These are phyloP conservation scores for Aptenodytes forsteri DNA, from an alignment of 2,113 vertebrate species.

Conservation along the genomic window DNA sequence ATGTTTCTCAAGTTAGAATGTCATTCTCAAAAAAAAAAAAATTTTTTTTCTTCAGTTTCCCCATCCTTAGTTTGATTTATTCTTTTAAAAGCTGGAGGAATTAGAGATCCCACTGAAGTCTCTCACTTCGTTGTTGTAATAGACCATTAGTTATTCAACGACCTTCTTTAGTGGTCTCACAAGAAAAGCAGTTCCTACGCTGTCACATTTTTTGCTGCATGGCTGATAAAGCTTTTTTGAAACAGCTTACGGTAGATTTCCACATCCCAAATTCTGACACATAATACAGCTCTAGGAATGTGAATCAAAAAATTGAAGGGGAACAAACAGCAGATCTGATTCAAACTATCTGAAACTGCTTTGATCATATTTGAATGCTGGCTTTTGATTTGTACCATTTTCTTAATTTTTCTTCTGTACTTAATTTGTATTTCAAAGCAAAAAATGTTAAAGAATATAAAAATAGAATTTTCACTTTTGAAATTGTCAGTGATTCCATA, in stretches of 20 bases:
- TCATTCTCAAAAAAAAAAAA: background rate
- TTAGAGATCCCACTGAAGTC: slow-evolving; percentile 31
- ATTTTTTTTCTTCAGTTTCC: background rate
- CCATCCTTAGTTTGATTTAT: slow-evolving; percentile 47
- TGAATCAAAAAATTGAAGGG: background rate
- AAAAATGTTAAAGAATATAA: background rate
- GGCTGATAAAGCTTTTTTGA: slow-evolving; percentile 32
- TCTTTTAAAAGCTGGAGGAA: slow-evolving; percentile 48
- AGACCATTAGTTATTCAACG: slow-evolving; percentile 61
- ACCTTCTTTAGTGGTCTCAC: slow-evolving; percentile 55
- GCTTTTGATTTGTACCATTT: background rate
- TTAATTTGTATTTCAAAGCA: background rate
- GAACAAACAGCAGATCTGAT: background rate
- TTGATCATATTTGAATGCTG: background rate
- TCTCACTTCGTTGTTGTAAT: slow-evolving; percentile 27
- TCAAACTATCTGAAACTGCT: background rate
- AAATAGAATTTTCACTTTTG: background rate
- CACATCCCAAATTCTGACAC: background rate
- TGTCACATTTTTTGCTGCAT: slow-evolving; percentile 12
- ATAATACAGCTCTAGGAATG: background rate
- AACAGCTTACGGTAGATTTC: background rate
- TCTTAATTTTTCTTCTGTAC: background rate
- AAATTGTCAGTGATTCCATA: background rate
- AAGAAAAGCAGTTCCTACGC: slow-evolving; percentile 31
- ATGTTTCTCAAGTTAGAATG: background rate